Evolutionary conservation across 2,113 vertebrate species (phyloP).

Genomic region (Helogale parvula): DNA sequence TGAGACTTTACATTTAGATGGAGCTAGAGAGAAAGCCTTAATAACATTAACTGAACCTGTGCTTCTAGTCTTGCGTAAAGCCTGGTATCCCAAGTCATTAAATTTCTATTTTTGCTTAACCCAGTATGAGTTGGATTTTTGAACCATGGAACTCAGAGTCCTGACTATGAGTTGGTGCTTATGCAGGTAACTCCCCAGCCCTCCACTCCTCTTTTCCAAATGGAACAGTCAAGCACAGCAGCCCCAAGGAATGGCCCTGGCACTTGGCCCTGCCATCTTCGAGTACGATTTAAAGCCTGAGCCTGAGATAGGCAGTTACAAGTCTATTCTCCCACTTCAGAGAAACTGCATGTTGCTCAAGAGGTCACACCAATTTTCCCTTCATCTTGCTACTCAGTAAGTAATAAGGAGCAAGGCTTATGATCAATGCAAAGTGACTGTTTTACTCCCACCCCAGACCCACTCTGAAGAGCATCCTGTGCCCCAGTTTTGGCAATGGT

Average conservation of each 20-base stretch:
- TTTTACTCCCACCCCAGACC: background rate
- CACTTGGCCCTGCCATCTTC: background rate
- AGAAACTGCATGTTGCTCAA: background rate
- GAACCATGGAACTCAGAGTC: background rate
- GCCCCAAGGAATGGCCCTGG: background rate
- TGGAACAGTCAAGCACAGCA: background rate
- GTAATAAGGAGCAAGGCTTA: background rate
- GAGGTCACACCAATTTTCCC: background rate
- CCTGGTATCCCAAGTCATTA: background rate
- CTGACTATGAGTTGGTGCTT: background rate
- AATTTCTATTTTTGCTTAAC: background rate
- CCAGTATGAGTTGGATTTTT: background rate
- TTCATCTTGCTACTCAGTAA: background rate
- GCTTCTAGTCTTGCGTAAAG: background rate
- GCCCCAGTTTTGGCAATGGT: background rate
- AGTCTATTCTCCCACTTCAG: background rate
- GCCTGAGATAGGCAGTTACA: background rate
- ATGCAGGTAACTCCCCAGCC: background rate
- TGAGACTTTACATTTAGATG: background rate
- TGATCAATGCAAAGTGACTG: background rate
- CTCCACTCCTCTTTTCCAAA: background rate
- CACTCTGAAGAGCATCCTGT: background rate
- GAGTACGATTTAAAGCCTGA: background rate
- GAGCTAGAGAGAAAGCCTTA: background rate
- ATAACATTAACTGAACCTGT: background rate